Conservation (phyloP, 2,888 invertebrate genomes). For the Archips xylosteana region DNA sequence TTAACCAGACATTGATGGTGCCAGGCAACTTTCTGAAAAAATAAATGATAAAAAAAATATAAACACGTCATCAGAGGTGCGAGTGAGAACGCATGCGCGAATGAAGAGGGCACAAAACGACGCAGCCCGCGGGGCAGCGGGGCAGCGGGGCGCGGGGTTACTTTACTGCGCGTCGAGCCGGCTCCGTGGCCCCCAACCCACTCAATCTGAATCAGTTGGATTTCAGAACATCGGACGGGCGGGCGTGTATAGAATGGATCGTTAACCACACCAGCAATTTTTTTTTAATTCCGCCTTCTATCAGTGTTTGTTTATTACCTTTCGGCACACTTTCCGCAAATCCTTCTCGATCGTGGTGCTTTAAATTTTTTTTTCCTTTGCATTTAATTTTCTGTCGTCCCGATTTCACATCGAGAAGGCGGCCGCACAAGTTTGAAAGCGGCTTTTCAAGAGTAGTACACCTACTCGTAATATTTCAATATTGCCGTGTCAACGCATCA, state of each 20-base stretch:
- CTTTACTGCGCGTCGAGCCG: slow-evolving; percentile 64
- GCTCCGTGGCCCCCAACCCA: slow-evolving; percentile 58
- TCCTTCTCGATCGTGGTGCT: slow-evolving; percentile 84
- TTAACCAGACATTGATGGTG: slow-evolving; percentile 42
- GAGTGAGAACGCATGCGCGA: slow-evolving; percentile 78
- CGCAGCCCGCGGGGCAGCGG: slow-evolving; percentile 50
- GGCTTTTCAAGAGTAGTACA: slow-evolving; percentile 83
- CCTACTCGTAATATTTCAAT: slow-evolving; percentile 77
- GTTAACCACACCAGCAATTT: slow-evolving; percentile 85
- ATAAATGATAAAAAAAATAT: slow-evolving; percentile 76
- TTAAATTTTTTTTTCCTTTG: slow-evolving; percentile 67
- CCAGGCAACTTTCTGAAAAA: slow-evolving; percentile 62
- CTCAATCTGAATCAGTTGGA: slow-evolving; percentile 72
- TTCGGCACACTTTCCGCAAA: slow-evolving; percentile 78
- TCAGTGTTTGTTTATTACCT: slow-evolving; percentile 83
- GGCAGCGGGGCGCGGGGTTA: slow-evolving; percentile 54
- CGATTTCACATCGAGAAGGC: slow-evolving; percentile 84
- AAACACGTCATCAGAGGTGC: slow-evolving; percentile 78
- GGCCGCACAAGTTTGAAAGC: slow-evolving; percentile 84
- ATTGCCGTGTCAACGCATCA: slow-evolving; percentile 76
- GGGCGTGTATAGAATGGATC: slow-evolving; percentile 85
- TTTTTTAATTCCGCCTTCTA: slow-evolving; percentile 86
- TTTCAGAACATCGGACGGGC: slow-evolving; percentile 85
- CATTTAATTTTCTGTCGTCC: slow-evolving; percentile 75
- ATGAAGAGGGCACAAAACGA: slow-evolving; percentile 70